Conservation (phyloP, 1,140 invertebrate genomes). For the Elymnias hypermnestra region DNA sequence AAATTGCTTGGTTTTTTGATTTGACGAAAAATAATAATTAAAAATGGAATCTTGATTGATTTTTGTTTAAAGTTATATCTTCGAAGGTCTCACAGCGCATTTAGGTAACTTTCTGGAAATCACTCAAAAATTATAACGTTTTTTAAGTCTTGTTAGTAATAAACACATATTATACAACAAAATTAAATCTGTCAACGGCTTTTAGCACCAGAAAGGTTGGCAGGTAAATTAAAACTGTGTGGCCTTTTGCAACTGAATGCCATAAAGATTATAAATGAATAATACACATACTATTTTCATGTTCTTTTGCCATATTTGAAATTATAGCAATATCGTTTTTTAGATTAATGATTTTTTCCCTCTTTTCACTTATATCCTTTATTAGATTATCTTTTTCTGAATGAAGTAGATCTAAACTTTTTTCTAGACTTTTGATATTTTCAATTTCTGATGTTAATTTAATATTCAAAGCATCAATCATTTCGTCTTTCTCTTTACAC, state of each 20-base stretch:
- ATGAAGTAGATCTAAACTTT: conserved; percentile 4
- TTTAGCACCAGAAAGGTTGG: too few relatives aligned
- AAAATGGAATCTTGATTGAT: too few relatives aligned
- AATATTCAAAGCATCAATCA: conserved; percentile 14
- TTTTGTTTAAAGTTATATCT: too few relatives aligned
- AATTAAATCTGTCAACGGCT: neutral
- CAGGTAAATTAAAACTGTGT: too few relatives aligned
- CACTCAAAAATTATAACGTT: too few relatives aligned
- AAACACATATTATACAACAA: neutral
- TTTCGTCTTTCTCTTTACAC: conserved; percentile 18
- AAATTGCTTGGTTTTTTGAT: too few relatives aligned
- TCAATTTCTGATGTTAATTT: conserved; percentile 4
- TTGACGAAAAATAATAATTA: too few relatives aligned
- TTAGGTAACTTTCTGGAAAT: too few relatives aligned
- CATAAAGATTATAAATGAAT: neutral
- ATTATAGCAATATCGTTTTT: conserved; percentile 16
- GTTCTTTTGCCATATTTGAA: conserved; percentile 5
- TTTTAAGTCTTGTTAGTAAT: too few relatives aligned
- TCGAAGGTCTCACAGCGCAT: too few relatives aligned
- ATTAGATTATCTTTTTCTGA: conserved; percentile 7
- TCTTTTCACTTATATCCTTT: conserved; percentile 8
- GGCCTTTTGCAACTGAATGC: too few relatives aligned
- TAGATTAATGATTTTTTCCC: conserved; percentile 4
- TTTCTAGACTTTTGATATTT: conserved; percentile 12
- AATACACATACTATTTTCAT: conserved; percentile 8